Conservation (phyloP, 1,140 invertebrate genomes). For the Lordiphosa stackelbergi region DNA sequence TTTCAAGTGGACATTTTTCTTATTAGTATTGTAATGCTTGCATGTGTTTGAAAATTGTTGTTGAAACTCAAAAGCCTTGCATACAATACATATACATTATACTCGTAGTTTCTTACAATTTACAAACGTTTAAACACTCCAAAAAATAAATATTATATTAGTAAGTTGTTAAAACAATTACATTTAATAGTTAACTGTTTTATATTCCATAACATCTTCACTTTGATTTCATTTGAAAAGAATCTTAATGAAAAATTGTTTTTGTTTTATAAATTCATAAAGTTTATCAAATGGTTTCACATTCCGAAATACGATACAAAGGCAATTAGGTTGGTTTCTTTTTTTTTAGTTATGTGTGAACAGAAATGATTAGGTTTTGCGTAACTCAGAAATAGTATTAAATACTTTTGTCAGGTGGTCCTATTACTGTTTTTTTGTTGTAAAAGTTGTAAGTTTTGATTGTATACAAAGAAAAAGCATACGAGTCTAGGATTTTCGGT, state of each 20-base stretch:
- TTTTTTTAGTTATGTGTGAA: slow-evolving; percentile 34
- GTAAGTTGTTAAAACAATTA: slow-evolving; percentile 58
- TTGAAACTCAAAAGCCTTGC: not conserved
- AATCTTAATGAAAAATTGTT: slow-evolving; percentile 49
- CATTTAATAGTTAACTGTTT: slow-evolving; percentile 76
- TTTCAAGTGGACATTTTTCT: slow-evolving; percentile 61
- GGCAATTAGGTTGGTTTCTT: slow-evolving; percentile 58
- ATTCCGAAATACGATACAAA: slow-evolving; percentile 69
- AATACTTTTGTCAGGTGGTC: slow-evolving; percentile 63
- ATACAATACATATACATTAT: slow-evolving; percentile 8
- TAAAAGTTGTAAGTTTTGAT: slow-evolving; percentile 34
- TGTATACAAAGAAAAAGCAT: slow-evolving; percentile 41
- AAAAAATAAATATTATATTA: slow-evolving; percentile 74
- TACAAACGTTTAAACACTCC: slow-evolving; percentile 74
- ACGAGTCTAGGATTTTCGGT: slow-evolving; percentile 16
- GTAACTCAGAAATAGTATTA: slow-evolving; percentile 58
- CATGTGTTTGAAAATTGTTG: slow-evolving; percentile 36
- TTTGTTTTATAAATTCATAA: slow-evolving; percentile 61
- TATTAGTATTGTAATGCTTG: slow-evolving; percentile 41
- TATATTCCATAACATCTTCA: slow-evolving; percentile 37
- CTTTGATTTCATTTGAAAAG: slow-evolving; percentile 70
- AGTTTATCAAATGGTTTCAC: slow-evolving; percentile 64
- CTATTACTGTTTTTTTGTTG: slow-evolving; percentile 42
- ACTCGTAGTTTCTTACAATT: slow-evolving; percentile 44
- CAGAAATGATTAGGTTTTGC: slow-evolving; percentile 17